A percentile compares a stretch with the other conserved stretches of the same genome.
These are phyloP conservation scores for Oceanodroma leucorhoa DNA, from an alignment of 2,797 vertebrate genomes.

Conservation along the genomic window DNA sequence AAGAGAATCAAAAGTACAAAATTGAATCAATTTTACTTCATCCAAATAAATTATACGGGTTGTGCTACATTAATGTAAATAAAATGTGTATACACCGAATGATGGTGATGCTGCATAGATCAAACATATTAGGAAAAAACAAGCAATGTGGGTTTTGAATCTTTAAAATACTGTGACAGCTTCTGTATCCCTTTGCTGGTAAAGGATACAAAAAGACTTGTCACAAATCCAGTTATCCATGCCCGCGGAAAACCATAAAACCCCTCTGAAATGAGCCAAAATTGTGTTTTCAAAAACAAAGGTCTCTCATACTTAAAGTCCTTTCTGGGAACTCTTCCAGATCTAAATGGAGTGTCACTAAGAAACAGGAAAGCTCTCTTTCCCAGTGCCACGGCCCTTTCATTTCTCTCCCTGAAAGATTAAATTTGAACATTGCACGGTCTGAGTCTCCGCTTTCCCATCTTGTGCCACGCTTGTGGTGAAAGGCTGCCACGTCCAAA, in stretches of 20 bases:
- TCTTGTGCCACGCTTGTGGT: not conserved
- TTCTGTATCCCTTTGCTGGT: constrained; percentile 20
- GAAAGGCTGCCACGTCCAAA: not conserved
- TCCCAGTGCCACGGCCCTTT: not conserved
- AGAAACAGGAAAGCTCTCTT: constrained; percentile 36
- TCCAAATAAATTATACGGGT: not conserved
- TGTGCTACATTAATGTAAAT: not conserved
- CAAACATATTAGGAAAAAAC: not conserved
- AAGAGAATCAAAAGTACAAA: not conserved
- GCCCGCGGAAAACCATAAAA: constrained; percentile 32
- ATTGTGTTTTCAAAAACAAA: constrained; percentile 47
- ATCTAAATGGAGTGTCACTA: constrained; percentile 50
- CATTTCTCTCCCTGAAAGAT: constrained; percentile 29
- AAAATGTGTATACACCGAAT: not conserved
- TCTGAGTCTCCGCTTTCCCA: not conserved
- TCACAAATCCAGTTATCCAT: not conserved
- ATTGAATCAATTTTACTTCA: not conserved
- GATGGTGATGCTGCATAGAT: not conserved
- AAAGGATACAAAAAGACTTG: constrained; percentile 7
- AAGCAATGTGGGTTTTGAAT: not conserved
- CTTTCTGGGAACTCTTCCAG: constrained; percentile 58
- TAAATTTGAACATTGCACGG: not conserved
- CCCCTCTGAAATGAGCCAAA: constrained; percentile 29
- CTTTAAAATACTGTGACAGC: not conserved
- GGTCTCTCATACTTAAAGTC: constrained; percentile 35